Base-by-base conservation (phyloP, 2,888 invertebrate genomes). In the Sinotaia quadrata region DNA sequence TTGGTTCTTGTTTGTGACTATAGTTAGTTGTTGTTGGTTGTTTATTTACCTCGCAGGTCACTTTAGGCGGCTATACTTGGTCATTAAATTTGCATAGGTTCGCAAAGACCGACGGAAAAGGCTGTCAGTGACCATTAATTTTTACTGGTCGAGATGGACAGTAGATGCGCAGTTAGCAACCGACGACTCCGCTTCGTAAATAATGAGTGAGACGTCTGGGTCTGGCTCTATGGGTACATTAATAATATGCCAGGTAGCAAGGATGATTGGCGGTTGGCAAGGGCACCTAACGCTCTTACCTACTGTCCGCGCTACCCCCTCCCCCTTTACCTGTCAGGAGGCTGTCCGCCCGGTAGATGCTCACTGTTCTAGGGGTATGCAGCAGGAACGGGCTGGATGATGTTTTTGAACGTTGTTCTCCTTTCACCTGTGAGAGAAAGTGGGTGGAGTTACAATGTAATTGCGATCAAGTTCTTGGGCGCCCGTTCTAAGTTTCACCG, bases 191-290 rank as follows among this genome's bases (percentile, higher is more conserved):
- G 34, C 66, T 67, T 67, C 68, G 65, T 71, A 61, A 71, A 72
- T 69, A 51, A 67, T 66, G 69, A 65, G 72, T 72, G 67, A 65
- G 41, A n/a, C 33, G 67, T 58, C 37, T 24, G 49, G 41, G 54
- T 36, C 36, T 0, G 27, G 36, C 49, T 58, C 51, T 49, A 49
- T 52, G 51, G 29, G 24, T 31, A n/a, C 70, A 71, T 70, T 49
- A 71, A 71, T 71, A 62, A 71, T 71, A 62, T 29, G 67, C 67
- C 61, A 57, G 47, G 27, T 24, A 47, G 47, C 33, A 29, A 49
- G 24, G 34, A 34, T 67, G 70, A 71, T 67, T 67, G 70, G 67
- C 44, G 56, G 70, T 29, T 31, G 21, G 37, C 21, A 12, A 15
- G 56, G 60, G 24, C 41, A n/a, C 47, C 24, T 21, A 29, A 15